These are phyloP conservation scores for Drosophila multiciliata DNA, from an alignment of 2,888 invertebrate species.

Conservation along the genomic window DNA sequence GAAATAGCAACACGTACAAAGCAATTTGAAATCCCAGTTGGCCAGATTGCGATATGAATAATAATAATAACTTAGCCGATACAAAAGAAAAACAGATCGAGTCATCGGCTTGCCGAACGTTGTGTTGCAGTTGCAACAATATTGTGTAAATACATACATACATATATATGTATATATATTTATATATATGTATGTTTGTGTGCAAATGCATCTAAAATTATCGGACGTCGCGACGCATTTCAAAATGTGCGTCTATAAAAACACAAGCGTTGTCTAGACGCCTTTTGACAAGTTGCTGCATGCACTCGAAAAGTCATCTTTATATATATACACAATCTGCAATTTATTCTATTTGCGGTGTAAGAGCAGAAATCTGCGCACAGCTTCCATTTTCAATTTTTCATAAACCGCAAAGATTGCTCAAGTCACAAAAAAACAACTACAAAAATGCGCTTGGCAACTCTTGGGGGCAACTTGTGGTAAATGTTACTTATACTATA, in stretches of 20 bases:
- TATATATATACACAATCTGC: not conserved
- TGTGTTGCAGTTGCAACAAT: conserved; percentile 10
- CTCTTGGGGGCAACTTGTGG: conserved; percentile 16
- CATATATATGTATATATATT: conserved; percentile 20
- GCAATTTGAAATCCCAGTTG: not conserved
- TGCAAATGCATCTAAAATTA: conserved; percentile 62
- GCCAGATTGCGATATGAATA: conserved; percentile 22
- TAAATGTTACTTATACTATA: conserved; percentile 40
- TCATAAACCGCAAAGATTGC: conserved; percentile 44
- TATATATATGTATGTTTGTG: conserved; percentile 30
- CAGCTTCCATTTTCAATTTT: conserved; percentile 25
- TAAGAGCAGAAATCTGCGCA: not conserved
- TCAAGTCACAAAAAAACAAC: conserved; percentile 10
- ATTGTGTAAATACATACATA: conserved; percentile 28
- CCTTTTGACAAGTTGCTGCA: conserved; percentile 62
- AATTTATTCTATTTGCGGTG: conserved; percentile 59
- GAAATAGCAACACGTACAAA: conserved; percentile 61
- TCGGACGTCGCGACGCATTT: conserved; percentile 70
- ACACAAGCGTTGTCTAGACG: conserved; percentile 60
- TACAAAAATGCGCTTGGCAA: not conserved
- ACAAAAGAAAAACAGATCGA: conserved; percentile 19
- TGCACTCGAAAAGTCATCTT: conserved; percentile 26
- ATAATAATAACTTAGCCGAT: not conserved
- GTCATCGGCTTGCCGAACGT: conserved; percentile 39
- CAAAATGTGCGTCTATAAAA: conserved; percentile 50